These are phyloP conservation scores for Marmota flaviventris DNA, from an alignment of 2,113 vertebrate species.

Conservation along the genomic window DNA sequence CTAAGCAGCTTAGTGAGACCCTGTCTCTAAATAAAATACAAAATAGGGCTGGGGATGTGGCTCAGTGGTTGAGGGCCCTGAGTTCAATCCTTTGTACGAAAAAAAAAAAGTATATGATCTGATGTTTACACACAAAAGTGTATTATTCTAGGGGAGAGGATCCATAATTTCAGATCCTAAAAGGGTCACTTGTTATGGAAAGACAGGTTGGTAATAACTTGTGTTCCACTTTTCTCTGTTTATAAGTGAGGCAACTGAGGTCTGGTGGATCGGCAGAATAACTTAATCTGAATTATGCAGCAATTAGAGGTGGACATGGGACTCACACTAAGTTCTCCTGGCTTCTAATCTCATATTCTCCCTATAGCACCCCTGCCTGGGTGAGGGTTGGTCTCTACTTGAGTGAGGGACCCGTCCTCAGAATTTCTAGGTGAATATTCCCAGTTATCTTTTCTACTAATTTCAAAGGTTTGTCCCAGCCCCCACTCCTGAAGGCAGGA, in stretches of 20 bases:
- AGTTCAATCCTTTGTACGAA: too few relatives aligned
- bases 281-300: background rate
- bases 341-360: background rate
- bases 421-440: background rate
- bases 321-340: background rate
- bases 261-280: background rate
- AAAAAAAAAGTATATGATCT: background rate
- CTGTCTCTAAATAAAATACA: too few relatives aligned
- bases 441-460: background rate
- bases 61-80: too few relatives aligned
- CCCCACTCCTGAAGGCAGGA: background rate
- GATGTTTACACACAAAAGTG: background rate
- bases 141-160: background rate
- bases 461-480: background rate
- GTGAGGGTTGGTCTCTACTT: background rate
- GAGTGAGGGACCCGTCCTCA: background rate
- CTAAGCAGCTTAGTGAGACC: too few relatives aligned
- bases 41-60: too few relatives aligned
- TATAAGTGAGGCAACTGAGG: background rate
- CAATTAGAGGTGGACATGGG: background rate
- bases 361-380: background rate
- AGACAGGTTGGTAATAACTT: background rate
- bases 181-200: background rate
- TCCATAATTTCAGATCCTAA: slow-evolving; percentile 22
- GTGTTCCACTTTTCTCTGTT: background rate